Conservation (phyloP, 2,113 vertebrate species). For the Tretioscincus oriximinensis region DNA sequence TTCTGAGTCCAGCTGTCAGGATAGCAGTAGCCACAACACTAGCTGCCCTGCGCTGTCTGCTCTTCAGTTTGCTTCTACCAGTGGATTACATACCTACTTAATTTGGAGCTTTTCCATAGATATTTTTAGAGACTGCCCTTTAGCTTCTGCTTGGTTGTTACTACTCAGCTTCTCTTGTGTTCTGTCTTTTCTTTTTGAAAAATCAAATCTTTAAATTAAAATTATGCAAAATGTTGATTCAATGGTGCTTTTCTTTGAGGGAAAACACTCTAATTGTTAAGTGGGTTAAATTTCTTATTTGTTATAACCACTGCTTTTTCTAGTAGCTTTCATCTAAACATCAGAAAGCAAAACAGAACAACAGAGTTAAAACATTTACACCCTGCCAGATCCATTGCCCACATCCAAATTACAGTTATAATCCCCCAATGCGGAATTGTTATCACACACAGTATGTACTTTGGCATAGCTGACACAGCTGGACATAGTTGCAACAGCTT, state of each 20-base stretch:
- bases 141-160: too few relatives aligned
- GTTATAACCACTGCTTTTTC: slow-evolving; percentile 31
- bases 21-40: too few relatives aligned
- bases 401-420: background rate
- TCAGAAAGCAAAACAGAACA: slow-evolving; percentile 20
- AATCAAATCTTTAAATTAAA: slow-evolving; percentile 33
- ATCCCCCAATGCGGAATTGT: slow-evolving; percentile 22
- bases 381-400: background rate
- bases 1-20: too few relatives aligned
- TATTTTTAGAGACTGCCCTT: too few relatives aligned
- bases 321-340: background rate
- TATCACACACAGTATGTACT: background rate
- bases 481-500: slow-evolving; percentile 2
- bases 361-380: background rate
- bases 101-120: too few relatives aligned
- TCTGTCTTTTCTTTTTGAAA: slow-evolving; percentile 20
- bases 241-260: slow-evolving; percentile 16
- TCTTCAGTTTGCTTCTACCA: too few relatives aligned
- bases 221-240: background rate
- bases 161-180: too few relatives aligned
- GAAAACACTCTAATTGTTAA: slow-evolving; percentile 21
- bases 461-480: slow-evolving; percentile 9
- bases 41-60: too few relatives aligned
- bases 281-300: slow-evolving; percentile 38
- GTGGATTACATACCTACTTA: too few relatives aligned